phyloP scores from a whole-genome alignment of 1,140 invertebrate genomes.

The Contarinia nasturtii region DNA sequence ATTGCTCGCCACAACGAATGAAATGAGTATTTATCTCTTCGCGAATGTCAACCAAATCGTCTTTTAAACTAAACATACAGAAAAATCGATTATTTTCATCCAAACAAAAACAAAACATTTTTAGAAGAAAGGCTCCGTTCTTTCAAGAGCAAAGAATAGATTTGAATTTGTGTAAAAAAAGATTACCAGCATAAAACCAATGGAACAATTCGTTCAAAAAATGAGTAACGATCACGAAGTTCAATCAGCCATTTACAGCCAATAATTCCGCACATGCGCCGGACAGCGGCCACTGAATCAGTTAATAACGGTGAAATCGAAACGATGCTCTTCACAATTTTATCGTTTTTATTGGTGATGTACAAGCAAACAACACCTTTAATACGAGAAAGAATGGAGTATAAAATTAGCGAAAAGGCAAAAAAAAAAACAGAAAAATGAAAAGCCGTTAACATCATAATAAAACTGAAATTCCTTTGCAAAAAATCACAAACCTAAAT shows the following conservation, averaged over 20 bases:
- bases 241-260: slow-evolving; percentile 46
- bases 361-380: slow-evolving; percentile 20
- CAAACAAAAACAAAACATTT: background rate
- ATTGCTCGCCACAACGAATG: slow-evolving; percentile 44
- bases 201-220: slow-evolving; percentile 52
- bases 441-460: no score
- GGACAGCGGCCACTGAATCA: slow-evolving; percentile 47
- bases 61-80: slow-evolving; percentile 31
- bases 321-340: slow-evolving; percentile 11
- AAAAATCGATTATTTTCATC: slow-evolving; percentile 1
- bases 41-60: slow-evolving; percentile 44
- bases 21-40: slow-evolving; percentile 37
- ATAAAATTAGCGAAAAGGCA: no score
- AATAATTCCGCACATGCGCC: slow-evolving; percentile 41
- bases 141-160: no score
- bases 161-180: background rate
- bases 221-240: slow-evolving; percentile 57
- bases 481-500: no score
- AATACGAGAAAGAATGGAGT: no score
- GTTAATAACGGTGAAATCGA: slow-evolving; percentile 32
- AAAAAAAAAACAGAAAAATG: no score
- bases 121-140: no score
- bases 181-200: slow-evolving; percentile 45
- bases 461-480: no score
- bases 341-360: slow-evolving; percentile 32